Evolutionary conservation across 2,113 vertebrate genomes (phyloP).

Genomic region (Mohoua ochrocephala): DNA sequence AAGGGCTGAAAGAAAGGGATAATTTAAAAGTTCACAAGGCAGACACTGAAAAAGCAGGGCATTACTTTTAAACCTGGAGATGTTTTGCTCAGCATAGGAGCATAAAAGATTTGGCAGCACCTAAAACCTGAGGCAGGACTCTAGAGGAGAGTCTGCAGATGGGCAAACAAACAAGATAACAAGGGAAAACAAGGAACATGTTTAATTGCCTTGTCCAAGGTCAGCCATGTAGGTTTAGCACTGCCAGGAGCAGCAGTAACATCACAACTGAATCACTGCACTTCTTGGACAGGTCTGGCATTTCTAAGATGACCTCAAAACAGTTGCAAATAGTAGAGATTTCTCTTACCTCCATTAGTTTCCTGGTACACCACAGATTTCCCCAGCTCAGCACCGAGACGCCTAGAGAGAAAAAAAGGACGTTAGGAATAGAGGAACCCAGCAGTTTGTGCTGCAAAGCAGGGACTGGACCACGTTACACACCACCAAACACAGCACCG

Average conservation of each 20-base stretch:
- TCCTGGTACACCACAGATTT: constrained; percentile 97
- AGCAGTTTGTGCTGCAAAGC: not conserved
- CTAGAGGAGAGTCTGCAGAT: not conserved
- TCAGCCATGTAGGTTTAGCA: not conserved
- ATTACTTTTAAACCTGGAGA: not conserved
- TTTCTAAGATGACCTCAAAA: not conserved
- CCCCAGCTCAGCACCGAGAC: constrained; percentile 92
- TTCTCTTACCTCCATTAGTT: constrained; percentile 88
- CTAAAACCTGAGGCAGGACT: not conserved
- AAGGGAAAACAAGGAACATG: not conserved
- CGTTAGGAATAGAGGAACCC: not conserved
- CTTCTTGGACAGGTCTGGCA: not conserved
- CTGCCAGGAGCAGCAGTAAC: not conserved
- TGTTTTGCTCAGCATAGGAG: not conserved
- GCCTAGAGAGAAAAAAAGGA: constrained; percentile 64
- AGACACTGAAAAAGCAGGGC: not conserved
- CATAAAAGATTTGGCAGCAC: not conserved
- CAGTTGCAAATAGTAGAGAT: not conserved
- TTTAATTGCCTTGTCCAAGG: not conserved
- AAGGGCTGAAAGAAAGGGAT: not conserved
- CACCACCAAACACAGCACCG: not conserved
- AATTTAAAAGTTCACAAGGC: not conserved
- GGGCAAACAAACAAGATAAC: not conserved
- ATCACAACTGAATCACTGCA: not conserved
- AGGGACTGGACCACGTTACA: not conserved